Base-by-base conservation (phyloP, 2,888 invertebrate genomes). In the Hipparchia semele region DNA sequence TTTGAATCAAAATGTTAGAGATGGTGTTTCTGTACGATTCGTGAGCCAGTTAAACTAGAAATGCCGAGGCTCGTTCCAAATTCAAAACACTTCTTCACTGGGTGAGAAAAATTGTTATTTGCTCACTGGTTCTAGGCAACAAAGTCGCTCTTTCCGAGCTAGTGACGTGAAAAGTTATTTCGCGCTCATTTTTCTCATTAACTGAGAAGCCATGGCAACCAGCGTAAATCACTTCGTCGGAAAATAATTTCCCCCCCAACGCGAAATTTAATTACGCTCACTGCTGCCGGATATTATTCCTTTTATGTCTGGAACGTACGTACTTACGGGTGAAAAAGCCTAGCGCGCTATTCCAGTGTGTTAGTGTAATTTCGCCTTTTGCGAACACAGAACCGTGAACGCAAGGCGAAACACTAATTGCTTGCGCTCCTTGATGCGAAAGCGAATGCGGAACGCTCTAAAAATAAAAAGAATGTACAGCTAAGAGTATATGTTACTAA, bases 181-280 rank as follows among this genome's bases (percentile, higher is more conserved):
- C 68, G 51, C 59, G 12, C 59, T 65, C 1, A 58, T 39, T 39
- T 39, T 39, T 39, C 5, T 39, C 46, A 60, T 73, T 54, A 54
- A 69, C 45, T 51, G 64, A n/a, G 53, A 56, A 75, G 54, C 59
- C 59, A 54, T 74, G 64, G 39, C 62, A 64, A 60, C 73, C 68
- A 59, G 49, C 62, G 73, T 71, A 70, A 76, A 58, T 73, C 61
- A 75, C 74, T 73, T 67, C 58, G 70, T 65, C 66, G 72, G 69
- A 73, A 75, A 78, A 73, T 66, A 76, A 74, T 75, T 76, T 74
- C 66, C 73, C 49, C 23, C 23, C 23, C 23, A 61, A 61, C 59
- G 70, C 70, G 53, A 77, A 73, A 78, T 78, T 75, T 77, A 78
- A 78, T 79, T 78, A 78, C 75, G 62, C 59, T 68, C 66, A 65